phyloP scores from a whole-genome alignment of 2,888 invertebrate genomes.

The Trachelus troglodyta region DNA sequence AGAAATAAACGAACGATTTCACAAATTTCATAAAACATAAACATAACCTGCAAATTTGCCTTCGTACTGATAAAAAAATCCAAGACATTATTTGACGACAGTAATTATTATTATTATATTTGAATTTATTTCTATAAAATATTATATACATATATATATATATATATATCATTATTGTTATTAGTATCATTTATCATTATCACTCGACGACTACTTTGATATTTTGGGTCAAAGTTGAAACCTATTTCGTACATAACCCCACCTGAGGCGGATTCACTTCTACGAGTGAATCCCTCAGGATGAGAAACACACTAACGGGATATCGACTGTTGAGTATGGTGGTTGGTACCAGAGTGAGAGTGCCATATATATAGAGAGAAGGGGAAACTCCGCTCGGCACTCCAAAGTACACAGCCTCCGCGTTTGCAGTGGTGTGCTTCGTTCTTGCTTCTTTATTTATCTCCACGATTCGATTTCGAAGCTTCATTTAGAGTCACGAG shows the following conservation, averaged over 20 bases:
- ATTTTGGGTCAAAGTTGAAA: neutral
- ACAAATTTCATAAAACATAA: neutral
- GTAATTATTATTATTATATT: neutral
- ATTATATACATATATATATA: no score
- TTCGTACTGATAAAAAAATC: neutral
- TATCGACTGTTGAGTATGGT: conserved; percentile 15
- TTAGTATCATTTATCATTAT: neutral
- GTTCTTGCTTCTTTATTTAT: conserved; percentile 45
- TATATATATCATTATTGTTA: neutral
- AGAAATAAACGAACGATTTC: neutral
- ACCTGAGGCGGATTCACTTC: conserved; percentile 1
- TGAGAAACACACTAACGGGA: conserved; percentile 1
- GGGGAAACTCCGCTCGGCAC: conserved; percentile 58
- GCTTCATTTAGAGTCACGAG: neutral
- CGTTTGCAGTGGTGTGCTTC: conserved; percentile 57
- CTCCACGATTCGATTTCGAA: conserved; percentile 19
- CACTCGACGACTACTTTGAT: neutral
- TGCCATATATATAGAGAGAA: conserved; percentile 57
- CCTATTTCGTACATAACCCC: neutral
- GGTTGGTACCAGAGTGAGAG: conserved; percentile 43
- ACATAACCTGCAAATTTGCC: neutral
- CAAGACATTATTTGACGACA: neutral
- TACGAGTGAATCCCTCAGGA: conserved; percentile 15
- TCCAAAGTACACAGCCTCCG: conserved; percentile 63
- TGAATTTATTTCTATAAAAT: neutral